Conservation (phyloP, 1,140 invertebrate species). For the Drosophila grimshawi region DNA sequence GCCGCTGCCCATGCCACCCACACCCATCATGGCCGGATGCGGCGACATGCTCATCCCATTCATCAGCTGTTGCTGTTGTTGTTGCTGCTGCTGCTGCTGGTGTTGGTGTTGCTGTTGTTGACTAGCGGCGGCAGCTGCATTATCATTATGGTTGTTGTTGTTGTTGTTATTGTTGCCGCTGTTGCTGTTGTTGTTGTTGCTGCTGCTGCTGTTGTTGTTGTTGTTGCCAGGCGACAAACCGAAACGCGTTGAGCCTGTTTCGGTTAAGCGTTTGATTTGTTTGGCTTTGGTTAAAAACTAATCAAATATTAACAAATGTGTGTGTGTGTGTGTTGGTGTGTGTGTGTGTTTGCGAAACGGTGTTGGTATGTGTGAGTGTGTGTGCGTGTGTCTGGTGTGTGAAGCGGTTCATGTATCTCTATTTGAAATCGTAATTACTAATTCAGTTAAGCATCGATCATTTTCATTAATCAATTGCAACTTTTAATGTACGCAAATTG, state of each 20-base stretch:
- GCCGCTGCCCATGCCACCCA: constrained; percentile 70
- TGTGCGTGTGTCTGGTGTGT: constrained; percentile 42
- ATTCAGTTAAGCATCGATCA: too few species aligned
- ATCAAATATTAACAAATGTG: constrained; percentile 49
- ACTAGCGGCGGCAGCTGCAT: constrained; percentile 42
- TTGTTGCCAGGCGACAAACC: constrained; percentile 68
- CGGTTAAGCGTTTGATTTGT: constrained; percentile 75
- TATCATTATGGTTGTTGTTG: constrained; percentile 51
- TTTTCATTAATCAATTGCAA: too few species aligned
- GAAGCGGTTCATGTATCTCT: constrained; percentile 40
- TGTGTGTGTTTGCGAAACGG: constrained; percentile 53
- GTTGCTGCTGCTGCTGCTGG: constrained; percentile 62
- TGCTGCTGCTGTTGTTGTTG: constrained; percentile 42
- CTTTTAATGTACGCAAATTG: too few species aligned
- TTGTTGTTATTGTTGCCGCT: constrained; percentile 40
- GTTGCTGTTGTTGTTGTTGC: constrained; percentile 2
- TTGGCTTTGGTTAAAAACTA: constrained; percentile 71
- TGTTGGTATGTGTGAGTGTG: constrained; percentile 47
- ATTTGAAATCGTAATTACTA: background rate
- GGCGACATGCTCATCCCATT: constrained; percentile 71
- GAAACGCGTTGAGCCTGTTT: constrained; percentile 83
- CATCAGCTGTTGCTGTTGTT: constrained; percentile 69
- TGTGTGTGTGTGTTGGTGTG: constrained; percentile 39
- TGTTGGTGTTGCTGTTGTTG: constrained; percentile 60
- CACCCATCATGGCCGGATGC: constrained; percentile 75